These are phyloP conservation scores for Siphamia tubifer DNA, from an alignment of 2,113 vertebrate species.

Conservation along the genomic window DNA sequence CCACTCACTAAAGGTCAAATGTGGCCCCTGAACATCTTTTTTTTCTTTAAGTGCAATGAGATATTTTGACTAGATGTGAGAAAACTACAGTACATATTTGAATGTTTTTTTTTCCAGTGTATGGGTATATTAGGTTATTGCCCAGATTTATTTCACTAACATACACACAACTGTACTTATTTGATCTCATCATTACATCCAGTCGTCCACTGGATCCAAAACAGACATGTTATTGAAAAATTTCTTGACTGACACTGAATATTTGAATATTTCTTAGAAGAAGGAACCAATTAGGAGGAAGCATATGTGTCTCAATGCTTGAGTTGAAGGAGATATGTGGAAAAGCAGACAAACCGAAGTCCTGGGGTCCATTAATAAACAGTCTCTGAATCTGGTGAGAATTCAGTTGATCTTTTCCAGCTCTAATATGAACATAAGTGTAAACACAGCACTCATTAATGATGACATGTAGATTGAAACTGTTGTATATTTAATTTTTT, in stretches of 20 bases:
- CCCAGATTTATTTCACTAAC: too few species aligned
- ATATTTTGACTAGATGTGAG: too few species aligned
- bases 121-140: not conserved
- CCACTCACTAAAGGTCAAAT: too few species aligned
- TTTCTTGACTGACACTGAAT: not conserved
- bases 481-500: not conserved
- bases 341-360: not conserved
- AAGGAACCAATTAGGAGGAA: not conserved
- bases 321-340: slow-evolving; percentile 1
- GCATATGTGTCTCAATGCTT: not conserved
- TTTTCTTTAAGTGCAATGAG: too few species aligned
- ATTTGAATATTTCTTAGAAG: not conserved
- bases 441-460: slow-evolving; percentile 7
- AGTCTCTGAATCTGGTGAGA: not conserved
- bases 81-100: too few species aligned
- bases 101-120: too few species aligned
- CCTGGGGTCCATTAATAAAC: not conserved
- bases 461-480: slow-evolving; percentile 1
- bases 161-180: too few species aligned
- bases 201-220: too few species aligned
- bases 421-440: not conserved
- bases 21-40: too few species aligned
- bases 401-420: not conserved
- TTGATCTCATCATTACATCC: too few species aligned
- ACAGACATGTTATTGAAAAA: not conserved